These are phyloP conservation scores for Brachyalestes nurse DNA, from an alignment of 2,797 vertebrate species.

Conservation along the genomic window DNA sequence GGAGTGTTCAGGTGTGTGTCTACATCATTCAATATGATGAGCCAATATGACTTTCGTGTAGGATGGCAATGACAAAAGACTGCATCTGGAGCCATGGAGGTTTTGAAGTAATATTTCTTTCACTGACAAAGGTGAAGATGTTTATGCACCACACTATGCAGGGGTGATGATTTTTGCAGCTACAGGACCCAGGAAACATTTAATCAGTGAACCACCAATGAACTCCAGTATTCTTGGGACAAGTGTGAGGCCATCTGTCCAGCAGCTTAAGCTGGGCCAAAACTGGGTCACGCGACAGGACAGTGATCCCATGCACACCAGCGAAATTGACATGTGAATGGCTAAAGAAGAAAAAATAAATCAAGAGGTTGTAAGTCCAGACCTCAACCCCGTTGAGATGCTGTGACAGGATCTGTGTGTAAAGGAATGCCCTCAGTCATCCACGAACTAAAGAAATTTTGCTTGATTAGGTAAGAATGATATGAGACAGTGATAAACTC, in stretches of 20 bases:
- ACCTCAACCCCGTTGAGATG: no score
- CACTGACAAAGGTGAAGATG: background rate
- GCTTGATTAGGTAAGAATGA: no score
- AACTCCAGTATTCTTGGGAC: background rate
- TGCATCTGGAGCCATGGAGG: background rate
- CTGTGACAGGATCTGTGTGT: no score
- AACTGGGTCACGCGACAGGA: background rate
- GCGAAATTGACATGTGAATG: background rate
- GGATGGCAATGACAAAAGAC: no score
- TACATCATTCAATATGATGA: no score
- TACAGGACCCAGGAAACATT: background rate
- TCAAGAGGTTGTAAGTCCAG: background rate
- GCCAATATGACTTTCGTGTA: no score
- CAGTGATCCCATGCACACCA: background rate
- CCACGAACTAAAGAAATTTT: no score
- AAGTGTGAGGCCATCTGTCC: background rate
- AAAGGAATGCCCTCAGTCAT: no score
- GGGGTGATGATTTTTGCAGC: background rate
- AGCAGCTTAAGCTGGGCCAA: background rate
- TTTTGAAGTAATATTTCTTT: background rate
- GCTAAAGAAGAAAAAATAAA: background rate
- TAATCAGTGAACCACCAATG: background rate
- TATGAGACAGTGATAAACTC: no score
- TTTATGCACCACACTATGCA: background rate
- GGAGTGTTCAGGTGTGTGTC: no score